Percentiles rank a stretch among this genome's conserved stretches.
Evolutionary conservation across 1,140 invertebrate genomes (phyloP).

Genomic region (Neoseiulus cucumeris): DNA sequence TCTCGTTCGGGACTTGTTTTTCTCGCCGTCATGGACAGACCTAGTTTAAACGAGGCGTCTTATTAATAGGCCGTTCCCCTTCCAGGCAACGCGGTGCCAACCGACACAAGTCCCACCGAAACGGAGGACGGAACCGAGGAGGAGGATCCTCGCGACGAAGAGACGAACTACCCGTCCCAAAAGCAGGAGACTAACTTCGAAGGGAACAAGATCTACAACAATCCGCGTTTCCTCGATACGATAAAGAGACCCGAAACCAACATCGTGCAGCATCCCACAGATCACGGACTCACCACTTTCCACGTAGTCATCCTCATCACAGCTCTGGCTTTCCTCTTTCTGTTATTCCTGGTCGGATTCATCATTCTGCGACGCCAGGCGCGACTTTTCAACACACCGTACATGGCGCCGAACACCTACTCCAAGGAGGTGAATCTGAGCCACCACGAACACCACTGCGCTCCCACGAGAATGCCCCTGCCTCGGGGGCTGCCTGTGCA

Average conservation of each 20-base stretch:
- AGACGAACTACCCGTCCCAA: background rate
- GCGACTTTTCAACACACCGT: conserved; percentile 5
- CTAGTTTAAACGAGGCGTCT: too few relatives aligned
- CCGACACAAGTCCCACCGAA: too few relatives aligned
- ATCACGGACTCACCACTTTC: background rate
- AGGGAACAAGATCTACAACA: conserved; percentile 1
- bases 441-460: background rate
- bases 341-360: background rate
- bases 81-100: background rate
- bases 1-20: too few relatives aligned
- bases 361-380: background rate
- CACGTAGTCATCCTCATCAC: background rate
- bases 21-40: too few relatives aligned
- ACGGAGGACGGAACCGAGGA: too few relatives aligned
- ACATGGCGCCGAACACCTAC: background rate
- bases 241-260: background rate
- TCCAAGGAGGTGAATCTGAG: background rate
- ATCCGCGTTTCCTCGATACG: background rate
- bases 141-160: background rate
- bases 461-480: background rate
- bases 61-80: background rate
- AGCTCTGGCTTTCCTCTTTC: background rate
- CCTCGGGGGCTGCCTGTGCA: background rate
- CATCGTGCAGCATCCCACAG: background rate
- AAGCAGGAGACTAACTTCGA: background rate